Evolutionary conservation across 2,797 vertebrate genomes (phyloP), one percentile per base, ranked within the genome.

Genomic region (Antrozous pallidus): DNA sequence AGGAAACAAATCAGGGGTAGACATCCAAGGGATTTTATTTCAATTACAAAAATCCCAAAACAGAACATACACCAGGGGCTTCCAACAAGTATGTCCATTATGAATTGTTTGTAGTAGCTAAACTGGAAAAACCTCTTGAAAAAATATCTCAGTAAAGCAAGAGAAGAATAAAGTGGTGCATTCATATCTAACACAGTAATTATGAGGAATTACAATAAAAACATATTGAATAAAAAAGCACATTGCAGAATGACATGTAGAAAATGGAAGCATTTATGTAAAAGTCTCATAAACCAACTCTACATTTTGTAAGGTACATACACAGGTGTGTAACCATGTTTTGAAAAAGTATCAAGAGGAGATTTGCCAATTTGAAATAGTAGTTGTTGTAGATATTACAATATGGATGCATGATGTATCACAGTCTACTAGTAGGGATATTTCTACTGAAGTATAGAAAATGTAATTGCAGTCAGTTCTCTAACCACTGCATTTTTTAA

Each of bases 11-110:
- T 81, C 28, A 74, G 18, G 28, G 40, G 31, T 38, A 95, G 93
- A 90, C 49, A 82, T 54, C 36, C 74, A 88, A 73, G 47, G 26
- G 47, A 6, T 20, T 84, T 94, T 94, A 79, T 78, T 94, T 93
- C 78, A 94, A 75, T 95, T 88, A 96, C 56, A 82, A 96, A 96
- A 92, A 89, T 78, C 87, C 3, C 79, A 65, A 93, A 88, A 74
- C 14, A 77, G 16, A 77, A 9, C 87, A 5, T 61, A 85, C 9
- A 90, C 36, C 77, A 47, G 40, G 70, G 88, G 26, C 11, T 79
- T 83, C 54, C 71, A 86, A 88, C 17, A 92, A 83, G 65, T 58
- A 92, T 70, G 58, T 33, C 31, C 93, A 89, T 40, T 95, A 40
- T 92, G 42, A n/a, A 73, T 31, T 70, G 14, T 26, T 71, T 69